Evolutionary conservation across 2,113 vertebrate species (phyloP), one percentile per base, ranked within the genome.

Genomic region (Lepisosteus oculatus): DNA sequence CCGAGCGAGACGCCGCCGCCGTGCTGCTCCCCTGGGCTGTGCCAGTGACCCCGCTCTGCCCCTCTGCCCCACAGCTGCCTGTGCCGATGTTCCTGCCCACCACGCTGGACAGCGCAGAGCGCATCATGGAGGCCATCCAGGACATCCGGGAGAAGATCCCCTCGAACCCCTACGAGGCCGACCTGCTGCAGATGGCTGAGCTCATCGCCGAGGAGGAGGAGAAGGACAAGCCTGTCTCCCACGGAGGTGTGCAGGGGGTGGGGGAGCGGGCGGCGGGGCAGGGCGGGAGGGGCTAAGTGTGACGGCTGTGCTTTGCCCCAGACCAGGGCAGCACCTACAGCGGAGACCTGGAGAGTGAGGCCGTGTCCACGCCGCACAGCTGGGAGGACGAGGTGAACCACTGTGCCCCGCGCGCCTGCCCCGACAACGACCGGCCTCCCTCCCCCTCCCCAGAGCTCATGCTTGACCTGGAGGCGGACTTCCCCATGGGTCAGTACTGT

Each of bases 131-230:
- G 78, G 92, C 92, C 65, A 95, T 94, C 87, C 92, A 95, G 81
- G 92, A 96, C 75, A 92, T 95, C 80, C 97, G 95, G 73, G 92
- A 96, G 57, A 97, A 96, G 81, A 87, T 95, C 77, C 92, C 97
- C 41, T 83, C 93, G 0, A 92, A 96, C 78, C 93, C 97, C 0
- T 95, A 93, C 74, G 97, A 98, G 85, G 95, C 96, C 0, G 96
- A 98, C 80, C 92, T 99, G 70, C 93, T 98, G 83, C 93, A 98
- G 82, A 98, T 98, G 97, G 97, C 96, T n/a, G 96, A 97, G 89
- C 95, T 97, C 86, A 95, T 98, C 69, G 95, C 96, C 6, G 95
- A 99, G 76, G 93, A 95, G 70, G 87, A 92, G 55, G 93, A 88
- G 45, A 87, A 87, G 64, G 95, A 93, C 3, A 93, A 92, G 77